Percentiles rank a stretch among this genome's conserved stretches.
These are phyloP conservation scores for Ochotona curzoniae DNA, from an alignment of 2,113 vertebrate species.

Conservation along the genomic window DNA sequence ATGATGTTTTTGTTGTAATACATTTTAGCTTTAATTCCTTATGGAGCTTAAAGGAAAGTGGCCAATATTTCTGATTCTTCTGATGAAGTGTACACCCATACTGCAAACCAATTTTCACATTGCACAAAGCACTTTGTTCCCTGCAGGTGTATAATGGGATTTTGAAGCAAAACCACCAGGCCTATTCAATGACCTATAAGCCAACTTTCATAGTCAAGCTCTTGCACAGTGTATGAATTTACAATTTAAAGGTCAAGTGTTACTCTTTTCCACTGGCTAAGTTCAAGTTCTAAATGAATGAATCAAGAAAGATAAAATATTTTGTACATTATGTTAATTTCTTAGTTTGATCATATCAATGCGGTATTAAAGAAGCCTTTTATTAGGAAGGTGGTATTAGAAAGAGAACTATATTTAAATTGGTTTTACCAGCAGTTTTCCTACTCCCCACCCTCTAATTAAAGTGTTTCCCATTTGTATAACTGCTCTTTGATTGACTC, in stretches of 20 bases:
- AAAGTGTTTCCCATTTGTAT: neutral
- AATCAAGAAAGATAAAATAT: neutral
- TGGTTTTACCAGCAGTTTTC: neutral
- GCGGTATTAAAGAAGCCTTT: slow-evolving; percentile 18
- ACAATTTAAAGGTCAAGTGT: neutral
- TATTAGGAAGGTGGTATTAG: neutral
- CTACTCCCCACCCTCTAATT: neutral
- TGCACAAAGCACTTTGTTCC: slow-evolving; percentile 31
- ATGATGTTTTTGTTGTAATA: slow-evolving; percentile 27
- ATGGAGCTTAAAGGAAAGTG: slow-evolving; percentile 25
- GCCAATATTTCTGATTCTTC: slow-evolving; percentile 5
- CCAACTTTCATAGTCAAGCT: neutral
- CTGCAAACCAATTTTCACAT: slow-evolving; percentile 49
- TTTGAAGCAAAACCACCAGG: slow-evolving; percentile 13
- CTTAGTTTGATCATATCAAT: neutral
- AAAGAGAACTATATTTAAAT: neutral
- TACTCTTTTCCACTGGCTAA: neutral
- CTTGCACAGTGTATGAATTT: neutral
- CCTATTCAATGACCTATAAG: neutral
- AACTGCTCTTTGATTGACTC: neutral
- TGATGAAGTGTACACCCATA: neutral
- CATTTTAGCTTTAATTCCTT: slow-evolving; percentile 16
- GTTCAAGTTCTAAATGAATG: neutral
- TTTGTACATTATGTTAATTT: neutral
- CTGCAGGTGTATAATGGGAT: slow-evolving; percentile 46